Base-by-base conservation (phyloP, 1,140 invertebrate species). In the Papilio aristodemus region DNA sequence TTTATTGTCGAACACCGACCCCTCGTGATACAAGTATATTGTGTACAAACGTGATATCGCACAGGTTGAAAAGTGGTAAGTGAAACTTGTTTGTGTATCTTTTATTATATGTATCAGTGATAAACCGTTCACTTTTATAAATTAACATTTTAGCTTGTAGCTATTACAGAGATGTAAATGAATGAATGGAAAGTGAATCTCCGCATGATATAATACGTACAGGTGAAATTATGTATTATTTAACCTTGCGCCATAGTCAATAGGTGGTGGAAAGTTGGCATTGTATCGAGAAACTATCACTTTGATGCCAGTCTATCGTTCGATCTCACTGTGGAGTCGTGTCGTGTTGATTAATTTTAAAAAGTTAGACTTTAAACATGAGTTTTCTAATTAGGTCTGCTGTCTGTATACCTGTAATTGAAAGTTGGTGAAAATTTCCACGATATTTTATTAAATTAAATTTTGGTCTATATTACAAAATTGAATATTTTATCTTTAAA, bases 141-240 rank as follows among this genome's bases (percentile, higher is more conserved):
- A 62, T 62, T 62, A 62, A 36, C 59, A 62, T 62, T 62, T 39
- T 62, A 11, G 13, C 37, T 8, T 62, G 32, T 62, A 62, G 17
- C 36, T 39, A 19, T 39, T 22, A 62, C 9, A 17, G 10, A 76
- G 72, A 76, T 82, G 71, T 63, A 67, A 77, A 80, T 79, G 67
- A 71, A 68, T 74, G 46, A 54, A 69, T 87, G 82, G 84, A 89
- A 91, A 91, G 88, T 87, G 75, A 83, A 76, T 71, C 67, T 60
- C 64, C 58, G 67, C 72, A 72, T 87, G 87, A 88, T 82, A 85
- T 89, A 89, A 88, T 66, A 72, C 76, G 78, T 91, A 89, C 81
- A 89, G 86, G 84, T 90, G 86, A 91, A 91, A 91, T 85, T 83
- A 82, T 73, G 70, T 50, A 82, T 86, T 83, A 79, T 82, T 79